Conservation (phyloP, 2,888 invertebrate genomes). For the Agrypnus murinus region DNA sequence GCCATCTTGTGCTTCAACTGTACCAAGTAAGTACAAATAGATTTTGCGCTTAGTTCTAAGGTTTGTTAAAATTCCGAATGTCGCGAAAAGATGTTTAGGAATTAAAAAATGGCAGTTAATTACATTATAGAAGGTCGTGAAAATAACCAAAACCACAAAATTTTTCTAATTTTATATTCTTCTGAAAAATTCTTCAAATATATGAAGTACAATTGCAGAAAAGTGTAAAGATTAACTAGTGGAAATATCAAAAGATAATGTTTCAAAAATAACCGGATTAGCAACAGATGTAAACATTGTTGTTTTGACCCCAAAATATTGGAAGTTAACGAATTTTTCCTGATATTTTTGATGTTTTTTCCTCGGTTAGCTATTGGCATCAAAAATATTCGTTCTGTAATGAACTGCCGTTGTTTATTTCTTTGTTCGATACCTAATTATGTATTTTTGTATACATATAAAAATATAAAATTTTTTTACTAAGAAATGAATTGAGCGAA, state of each 20-base stretch:
- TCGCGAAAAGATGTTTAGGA: neutral
- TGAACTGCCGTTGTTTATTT: neutral
- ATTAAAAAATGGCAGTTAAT: constrained; percentile 25
- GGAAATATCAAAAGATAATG: constrained; percentile 53
- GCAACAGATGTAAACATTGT: constrained; percentile 55
- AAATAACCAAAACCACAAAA: no score
- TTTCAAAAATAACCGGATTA: constrained; percentile 55
- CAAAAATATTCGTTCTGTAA: constrained; percentile 2
- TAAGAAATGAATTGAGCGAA: neutral
- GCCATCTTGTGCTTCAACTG: constrained; percentile 54
- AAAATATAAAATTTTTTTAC: constrained; percentile 25
- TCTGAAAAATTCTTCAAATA: constrained; percentile 11
- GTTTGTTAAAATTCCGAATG: neutral
- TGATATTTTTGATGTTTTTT: constrained; percentile 1
- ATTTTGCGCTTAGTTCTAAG: constrained; percentile 22
- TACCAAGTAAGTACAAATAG: constrained; percentile 52
- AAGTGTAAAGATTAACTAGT: constrained; percentile 49
- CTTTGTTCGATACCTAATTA: neutral
- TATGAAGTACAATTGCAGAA: constrained; percentile 46
- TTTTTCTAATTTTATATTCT: no score
- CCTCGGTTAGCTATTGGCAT: neutral
- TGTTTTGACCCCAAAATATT: constrained; percentile 41
- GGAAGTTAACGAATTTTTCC: constrained; percentile 1
- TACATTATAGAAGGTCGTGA: constrained; percentile 4
- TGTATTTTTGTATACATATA: no score